Conservation (phyloP, 2,888 invertebrate species). For the Dioctria rufipes region DNA sequence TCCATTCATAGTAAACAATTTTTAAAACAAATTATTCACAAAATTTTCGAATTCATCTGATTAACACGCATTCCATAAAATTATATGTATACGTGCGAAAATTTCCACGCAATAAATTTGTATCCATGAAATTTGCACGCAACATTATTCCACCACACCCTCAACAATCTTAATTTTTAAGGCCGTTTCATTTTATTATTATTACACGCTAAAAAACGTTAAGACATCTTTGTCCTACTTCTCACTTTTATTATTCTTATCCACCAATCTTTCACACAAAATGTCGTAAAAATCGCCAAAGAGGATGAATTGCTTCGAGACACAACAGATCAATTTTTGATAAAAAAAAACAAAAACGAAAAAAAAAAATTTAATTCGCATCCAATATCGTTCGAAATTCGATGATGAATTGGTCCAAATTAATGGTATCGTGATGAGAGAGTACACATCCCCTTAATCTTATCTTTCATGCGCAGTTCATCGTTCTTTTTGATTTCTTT, state of each 20-base stretch:
- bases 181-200: background rate
- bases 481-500: background rate
- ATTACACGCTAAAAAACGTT: background rate
- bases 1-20: too few relatives aligned
- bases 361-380: slow-evolving; percentile 33
- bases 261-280: background rate
- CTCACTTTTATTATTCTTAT: background rate
- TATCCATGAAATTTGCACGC: too few relatives aligned
- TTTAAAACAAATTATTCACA: too few relatives aligned
- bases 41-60: too few relatives aligned
- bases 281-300: slow-evolving; percentile 11
- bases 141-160: too few relatives aligned
- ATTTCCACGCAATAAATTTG: too few relatives aligned
- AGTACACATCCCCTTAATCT: slow-evolving; percentile 44
- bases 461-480: slow-evolving; percentile 34
- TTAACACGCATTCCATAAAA: too few relatives aligned
- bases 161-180: too few relatives aligned
- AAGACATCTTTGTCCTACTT: background rate
- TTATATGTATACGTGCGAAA: too few relatives aligned
- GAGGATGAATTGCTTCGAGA: slow-evolving; percentile 40
- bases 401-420: slow-evolving; percentile 55
- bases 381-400: slow-evolving; percentile 50
- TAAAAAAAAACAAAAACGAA: background rate
- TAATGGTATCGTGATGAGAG: slow-evolving; percentile 54
- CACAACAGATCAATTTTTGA: slow-evolving; percentile 31